Percentiles rank a stretch among this genome's conserved stretches.
Evolutionary conservation across 1,140 invertebrate species (phyloP).

Genomic region (Palaemon carinicauda): DNA sequence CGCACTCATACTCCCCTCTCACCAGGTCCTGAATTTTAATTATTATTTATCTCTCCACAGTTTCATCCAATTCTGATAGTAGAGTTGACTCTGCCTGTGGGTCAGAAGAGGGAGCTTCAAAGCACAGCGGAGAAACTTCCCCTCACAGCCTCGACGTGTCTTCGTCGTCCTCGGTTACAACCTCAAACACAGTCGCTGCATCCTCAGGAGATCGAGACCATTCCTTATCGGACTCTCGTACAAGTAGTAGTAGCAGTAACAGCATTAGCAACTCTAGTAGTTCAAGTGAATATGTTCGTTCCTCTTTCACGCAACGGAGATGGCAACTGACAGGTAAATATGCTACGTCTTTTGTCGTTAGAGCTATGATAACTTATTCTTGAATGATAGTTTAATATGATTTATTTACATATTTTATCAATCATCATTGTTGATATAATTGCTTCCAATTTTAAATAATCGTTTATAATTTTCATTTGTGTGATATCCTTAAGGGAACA

Average conservation of each 20-base stretch:
- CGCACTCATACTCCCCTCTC: too few species aligned
- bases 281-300: slow-evolving; percentile 21
- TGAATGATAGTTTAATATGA: too few species aligned
- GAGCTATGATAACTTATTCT: too few species aligned
- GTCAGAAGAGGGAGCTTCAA: background rate
- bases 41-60: background rate
- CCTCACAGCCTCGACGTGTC: background rate
- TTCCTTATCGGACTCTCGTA: too few species aligned
- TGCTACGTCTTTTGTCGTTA: too few species aligned
- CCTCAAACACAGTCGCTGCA: background rate
- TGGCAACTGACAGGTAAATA: slow-evolving; percentile 24
- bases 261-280: background rate
- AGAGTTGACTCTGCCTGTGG: slow-evolving; percentile 18
- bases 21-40: background rate
- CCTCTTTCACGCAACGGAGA: slow-evolving; percentile 16
- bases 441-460: too few species aligned
- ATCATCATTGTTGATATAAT: too few species aligned
- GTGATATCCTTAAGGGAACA: too few species aligned
- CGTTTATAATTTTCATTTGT: too few species aligned
- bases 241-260: background rate
- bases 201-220: background rate
- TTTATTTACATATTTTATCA: too few species aligned
- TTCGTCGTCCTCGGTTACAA: background rate
- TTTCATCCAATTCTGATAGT: background rate
- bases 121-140: background rate